Conservation (phyloP, 2,888 invertebrate species). For the Aromia moschata region DNA sequence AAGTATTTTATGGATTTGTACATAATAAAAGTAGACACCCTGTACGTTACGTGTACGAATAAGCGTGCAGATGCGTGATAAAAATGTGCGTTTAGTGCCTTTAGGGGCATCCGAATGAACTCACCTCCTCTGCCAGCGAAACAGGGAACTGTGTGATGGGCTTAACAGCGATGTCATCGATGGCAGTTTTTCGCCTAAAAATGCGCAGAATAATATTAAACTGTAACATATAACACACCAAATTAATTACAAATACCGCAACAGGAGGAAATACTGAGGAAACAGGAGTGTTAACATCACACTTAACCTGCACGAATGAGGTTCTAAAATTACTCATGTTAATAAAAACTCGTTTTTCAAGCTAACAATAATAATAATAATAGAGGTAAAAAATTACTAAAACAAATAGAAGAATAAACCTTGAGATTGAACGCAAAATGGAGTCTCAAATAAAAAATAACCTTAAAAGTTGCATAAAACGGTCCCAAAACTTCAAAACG, state of each 20-base stretch:
- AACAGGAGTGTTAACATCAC: constrained; percentile 52
- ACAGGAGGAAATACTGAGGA: constrained; percentile 53
- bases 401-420: constrained; percentile 47
- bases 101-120: constrained; percentile 48
- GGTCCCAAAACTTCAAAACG: neutral
- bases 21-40: too few relatives aligned
- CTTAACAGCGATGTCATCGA: constrained; percentile 88
- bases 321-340: constrained; percentile 27
- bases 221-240: constrained; percentile 11
- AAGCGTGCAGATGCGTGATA: constrained; percentile 26
- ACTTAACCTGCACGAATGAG: constrained; percentile 38
- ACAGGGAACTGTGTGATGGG: constrained; percentile 88
- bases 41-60: too few relatives aligned
- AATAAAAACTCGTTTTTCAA: constrained; percentile 49
- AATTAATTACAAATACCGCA: constrained; percentile 46
- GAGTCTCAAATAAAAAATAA: constrained; percentile 9
- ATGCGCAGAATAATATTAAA: constrained; percentile 25
- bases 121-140: constrained; percentile 84
- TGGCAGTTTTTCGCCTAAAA: constrained; percentile 72
- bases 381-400: constrained; percentile 44
- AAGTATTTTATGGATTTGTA: too few relatives aligned
- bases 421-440: constrained; percentile 38
- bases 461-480: constrained; percentile 11
- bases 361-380: constrained; percentile 36
- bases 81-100: too few relatives aligned